Percentiles rank a stretch among this genome's conserved stretches.
Evolutionary conservation across 2,113 vertebrate genomes (phyloP).

Genomic region (Microcebus griseorufus): DNA sequence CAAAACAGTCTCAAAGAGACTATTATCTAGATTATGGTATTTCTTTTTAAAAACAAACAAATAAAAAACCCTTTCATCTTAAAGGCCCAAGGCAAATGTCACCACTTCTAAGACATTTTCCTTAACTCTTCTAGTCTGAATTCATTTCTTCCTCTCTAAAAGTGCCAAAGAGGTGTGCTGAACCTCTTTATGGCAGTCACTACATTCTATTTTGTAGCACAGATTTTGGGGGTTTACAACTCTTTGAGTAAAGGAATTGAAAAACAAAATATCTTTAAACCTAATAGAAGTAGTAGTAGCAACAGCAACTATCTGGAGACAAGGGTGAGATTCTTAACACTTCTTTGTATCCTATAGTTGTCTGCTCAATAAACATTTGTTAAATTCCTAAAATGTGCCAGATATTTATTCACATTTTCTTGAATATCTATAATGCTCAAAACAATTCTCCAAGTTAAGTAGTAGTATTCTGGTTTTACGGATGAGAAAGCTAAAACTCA

Average conservation of each 20-base stretch:
- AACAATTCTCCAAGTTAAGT: no score
- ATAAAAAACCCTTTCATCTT: conserved; percentile 37
- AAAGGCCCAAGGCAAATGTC: conserved; percentile 40
- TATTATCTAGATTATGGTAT: background rate
- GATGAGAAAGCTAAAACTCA: no score
- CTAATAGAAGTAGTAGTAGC: no score
- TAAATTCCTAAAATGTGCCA: no score
- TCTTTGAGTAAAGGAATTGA: conserved; percentile 6
- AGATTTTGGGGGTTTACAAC: background rate
- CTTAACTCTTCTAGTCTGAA: conserved; percentile 32
- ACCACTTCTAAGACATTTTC: conserved; percentile 52
- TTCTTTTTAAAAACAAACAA: conserved; percentile 23
- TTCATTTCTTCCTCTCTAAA: conserved; percentile 30
- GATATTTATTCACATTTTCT: no score
- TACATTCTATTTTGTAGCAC: background rate
- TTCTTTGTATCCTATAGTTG: no score
- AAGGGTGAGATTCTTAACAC: no score
- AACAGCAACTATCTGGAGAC: no score
- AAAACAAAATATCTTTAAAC: conserved; percentile 37
- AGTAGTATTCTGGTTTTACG: no score
- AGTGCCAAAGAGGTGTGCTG: background rate
- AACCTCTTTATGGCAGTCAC: background rate
- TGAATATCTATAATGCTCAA: no score
- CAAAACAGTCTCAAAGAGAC: conserved; percentile 57
- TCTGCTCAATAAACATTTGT: no score